phyloP scores from a whole-genome alignment of 2,113 vertebrate species.

The Campylorhamphus procurvoides region DNA sequence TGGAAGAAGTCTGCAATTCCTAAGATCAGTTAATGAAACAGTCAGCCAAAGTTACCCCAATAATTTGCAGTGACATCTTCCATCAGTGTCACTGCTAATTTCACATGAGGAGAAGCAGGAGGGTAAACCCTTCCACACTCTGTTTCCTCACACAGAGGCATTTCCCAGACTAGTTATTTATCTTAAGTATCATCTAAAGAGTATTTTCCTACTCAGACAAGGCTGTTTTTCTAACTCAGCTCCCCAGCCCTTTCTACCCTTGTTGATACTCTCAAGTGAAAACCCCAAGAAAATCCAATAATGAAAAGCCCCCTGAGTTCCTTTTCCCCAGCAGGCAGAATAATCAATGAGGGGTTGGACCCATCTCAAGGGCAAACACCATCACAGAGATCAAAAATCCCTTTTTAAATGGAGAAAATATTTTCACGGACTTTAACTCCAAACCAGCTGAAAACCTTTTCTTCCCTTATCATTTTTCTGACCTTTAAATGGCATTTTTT shows the following conservation, averaged over 20 bases:
- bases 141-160: not conserved
- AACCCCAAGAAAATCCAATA: not conserved
- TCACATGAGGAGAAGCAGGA: not conserved
- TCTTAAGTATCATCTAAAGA: not conserved
- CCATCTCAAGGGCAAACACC: not conserved
- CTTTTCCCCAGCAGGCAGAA: not conserved
- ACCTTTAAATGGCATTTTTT: not conserved
- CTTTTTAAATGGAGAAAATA: not conserved
- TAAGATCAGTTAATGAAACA: not conserved
- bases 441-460: not conserved
- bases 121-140: not conserved
- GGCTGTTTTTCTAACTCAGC: not conserved
- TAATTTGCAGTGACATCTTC: not conserved
- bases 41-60: not conserved
- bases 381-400: not conserved
- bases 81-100: not conserved
- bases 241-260: not conserved
- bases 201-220: not conserved
- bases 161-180: not conserved
- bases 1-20: not conserved
- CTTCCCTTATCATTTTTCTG: not conserved
- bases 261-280: not conserved
- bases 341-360: accelerated
- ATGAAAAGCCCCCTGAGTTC: not conserved
- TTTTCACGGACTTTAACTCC: not conserved